A percentile compares a stretch with the other conserved stretches of the same genome.
Conservation (phyloP, 1,140 invertebrate genomes). For the Drosophila mojavensis region DNA sequence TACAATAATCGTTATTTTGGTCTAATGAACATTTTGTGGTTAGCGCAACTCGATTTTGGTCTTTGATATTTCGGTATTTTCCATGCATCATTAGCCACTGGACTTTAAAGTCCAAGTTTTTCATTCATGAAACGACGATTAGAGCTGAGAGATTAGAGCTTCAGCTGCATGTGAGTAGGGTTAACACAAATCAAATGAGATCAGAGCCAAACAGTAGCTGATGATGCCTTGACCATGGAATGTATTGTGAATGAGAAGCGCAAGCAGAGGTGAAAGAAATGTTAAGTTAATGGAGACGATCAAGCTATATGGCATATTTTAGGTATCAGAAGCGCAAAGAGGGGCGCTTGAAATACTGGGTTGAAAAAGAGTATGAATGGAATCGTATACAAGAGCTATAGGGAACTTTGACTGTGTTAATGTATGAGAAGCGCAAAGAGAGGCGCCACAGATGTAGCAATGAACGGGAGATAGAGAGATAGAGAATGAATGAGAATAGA, state of each 20-base stretch:
- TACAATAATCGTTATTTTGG: constrained; percentile 1
- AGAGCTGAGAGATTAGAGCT: neutral
- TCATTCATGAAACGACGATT: constrained; percentile 38
- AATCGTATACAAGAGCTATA: neutral
- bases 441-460: too few species aligned
- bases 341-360: neutral
- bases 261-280: neutral
- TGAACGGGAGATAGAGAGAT: too few species aligned
- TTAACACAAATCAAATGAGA: constrained; percentile 28
- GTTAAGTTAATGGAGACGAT: neutral
- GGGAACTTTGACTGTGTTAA: neutral
- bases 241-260: neutral
- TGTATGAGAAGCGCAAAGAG: too few species aligned
- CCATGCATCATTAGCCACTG: constrained; percentile 48
- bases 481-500: too few species aligned
- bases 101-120: constrained; percentile 5
- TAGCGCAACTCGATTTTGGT: constrained; percentile 6
- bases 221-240: constrained; percentile 13
- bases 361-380: neutral
- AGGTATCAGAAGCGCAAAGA: constrained; percentile 16
- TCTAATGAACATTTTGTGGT: constrained; percentile 56
- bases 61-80: constrained; percentile 13
- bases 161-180: constrained; percentile 1
- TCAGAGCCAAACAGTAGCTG: constrained; percentile 35
- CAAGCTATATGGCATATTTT: neutral